Evolutionary conservation across 2,113 vertebrate genomes (phyloP).

Genomic region (Leucopsar rothschildi): DNA sequence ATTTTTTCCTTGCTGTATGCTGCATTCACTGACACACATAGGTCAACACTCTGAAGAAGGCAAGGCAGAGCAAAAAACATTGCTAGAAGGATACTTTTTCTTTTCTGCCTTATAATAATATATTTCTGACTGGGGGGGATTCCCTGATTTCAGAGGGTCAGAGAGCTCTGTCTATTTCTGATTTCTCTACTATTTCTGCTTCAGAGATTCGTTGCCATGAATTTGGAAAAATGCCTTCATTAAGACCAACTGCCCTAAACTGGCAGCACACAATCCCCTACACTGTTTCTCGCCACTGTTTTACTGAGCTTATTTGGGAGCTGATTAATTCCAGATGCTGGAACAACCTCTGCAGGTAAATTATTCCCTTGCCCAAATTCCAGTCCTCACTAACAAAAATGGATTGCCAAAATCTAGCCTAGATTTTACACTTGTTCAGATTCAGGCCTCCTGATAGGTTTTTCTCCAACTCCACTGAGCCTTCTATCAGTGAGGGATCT

Average conservation of each 20-base stretch:
- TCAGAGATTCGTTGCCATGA: background rate
- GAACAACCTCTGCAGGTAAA: background rate
- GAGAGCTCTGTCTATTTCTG: background rate
- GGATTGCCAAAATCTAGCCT: background rate
- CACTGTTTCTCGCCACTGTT: background rate
- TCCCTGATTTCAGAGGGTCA: background rate
- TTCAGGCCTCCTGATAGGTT: background rate
- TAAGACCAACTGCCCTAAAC: background rate
- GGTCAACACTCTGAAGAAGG: background rate
- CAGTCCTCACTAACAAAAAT: background rate
- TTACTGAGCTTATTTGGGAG: background rate
- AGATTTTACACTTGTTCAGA: background rate
- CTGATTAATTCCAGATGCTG: background rate
- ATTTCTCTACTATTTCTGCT: background rate
- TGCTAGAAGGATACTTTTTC: background rate
- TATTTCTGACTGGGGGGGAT: background rate
- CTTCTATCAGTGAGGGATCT: background rate
- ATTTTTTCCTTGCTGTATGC: background rate
- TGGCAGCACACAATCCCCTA: background rate
- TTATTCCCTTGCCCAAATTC: background rate
- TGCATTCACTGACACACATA: background rate
- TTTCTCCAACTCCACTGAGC: background rate
- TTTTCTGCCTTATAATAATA: background rate
- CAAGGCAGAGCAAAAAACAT: background rate
- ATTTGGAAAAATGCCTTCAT: background rate